Percentiles rank a stretch among this genome's conserved stretches.
Evolutionary conservation across 2,797 vertebrate species (phyloP).

Genomic region (Tokudaia tokunoshimensis): DNA sequence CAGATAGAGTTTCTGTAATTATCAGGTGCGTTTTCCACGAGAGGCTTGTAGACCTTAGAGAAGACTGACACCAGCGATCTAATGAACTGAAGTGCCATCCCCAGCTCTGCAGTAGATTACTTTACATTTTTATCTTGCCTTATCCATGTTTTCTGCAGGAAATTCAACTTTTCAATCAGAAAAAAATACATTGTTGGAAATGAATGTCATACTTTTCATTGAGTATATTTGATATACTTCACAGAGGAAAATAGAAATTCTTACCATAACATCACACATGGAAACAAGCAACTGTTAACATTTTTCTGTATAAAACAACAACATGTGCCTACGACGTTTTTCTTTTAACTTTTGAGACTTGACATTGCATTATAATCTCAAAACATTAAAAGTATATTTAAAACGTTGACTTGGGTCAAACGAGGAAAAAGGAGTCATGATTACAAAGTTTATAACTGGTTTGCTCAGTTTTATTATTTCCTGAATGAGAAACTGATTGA

Average conservation of each 20-base stretch:
- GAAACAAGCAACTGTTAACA: neutral
- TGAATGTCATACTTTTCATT: neutral
- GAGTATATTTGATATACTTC: neutral
- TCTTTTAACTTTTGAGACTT: neutral
- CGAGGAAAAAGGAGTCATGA: neutral
- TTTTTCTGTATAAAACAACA: conserved; percentile 26
- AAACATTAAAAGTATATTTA: neutral
- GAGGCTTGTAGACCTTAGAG: neutral
- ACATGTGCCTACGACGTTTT: neutral
- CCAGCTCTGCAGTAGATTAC: neutral
- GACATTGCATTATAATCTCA: neutral
- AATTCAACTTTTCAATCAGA: conserved; percentile 37
- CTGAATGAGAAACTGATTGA: conserved; percentile 25
- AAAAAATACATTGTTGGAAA: neutral
- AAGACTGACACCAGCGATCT: neutral
- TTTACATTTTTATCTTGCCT: conserved; percentile 8
- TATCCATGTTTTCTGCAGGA: conserved; percentile 5
- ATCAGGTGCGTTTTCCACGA: neutral
- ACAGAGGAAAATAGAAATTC: neutral
- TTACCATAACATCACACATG: neutral
- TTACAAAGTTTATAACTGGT: conserved; percentile 13
- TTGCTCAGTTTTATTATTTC: neutral
- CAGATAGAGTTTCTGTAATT: too few relatives aligned
- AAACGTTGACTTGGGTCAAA: neutral
- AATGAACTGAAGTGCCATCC: neutral